Percentiles rank a stretch among this genome's conserved stretches.
Conservation (phyloP, 1,140 invertebrate species). For the Trachelipus rathkii region DNA sequence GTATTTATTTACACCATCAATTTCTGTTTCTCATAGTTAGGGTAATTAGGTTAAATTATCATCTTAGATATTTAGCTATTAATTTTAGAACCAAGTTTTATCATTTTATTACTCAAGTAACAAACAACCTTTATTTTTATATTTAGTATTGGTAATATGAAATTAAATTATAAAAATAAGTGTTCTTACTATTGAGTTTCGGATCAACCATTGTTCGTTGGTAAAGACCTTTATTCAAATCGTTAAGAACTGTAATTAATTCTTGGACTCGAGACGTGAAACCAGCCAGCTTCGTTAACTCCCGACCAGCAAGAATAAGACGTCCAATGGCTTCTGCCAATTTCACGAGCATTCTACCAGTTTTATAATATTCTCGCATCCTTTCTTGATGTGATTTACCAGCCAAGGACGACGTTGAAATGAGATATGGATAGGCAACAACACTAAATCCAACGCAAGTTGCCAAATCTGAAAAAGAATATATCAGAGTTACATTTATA, state of each 20-base stretch:
- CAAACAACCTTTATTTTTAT: too few relatives aligned
- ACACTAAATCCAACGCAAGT: constrained; percentile 91
- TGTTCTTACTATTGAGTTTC: constrained; percentile 19
- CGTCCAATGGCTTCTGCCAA: constrained; percentile 94
- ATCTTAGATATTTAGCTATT: too few relatives aligned
- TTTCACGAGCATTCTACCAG: constrained; percentile 93
- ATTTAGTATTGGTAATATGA: too few relatives aligned
- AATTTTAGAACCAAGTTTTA: too few relatives aligned
- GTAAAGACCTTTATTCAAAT: constrained; percentile 81
- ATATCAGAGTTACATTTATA: too few relatives aligned
- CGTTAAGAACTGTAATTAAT: constrained; percentile 79
- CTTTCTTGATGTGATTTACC: constrained; percentile 60
- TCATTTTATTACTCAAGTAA: too few relatives aligned
- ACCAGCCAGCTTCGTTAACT: constrained; percentile 87
- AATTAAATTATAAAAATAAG: background rate
- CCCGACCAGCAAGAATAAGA: constrained; percentile 85
- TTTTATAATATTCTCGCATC: constrained; percentile 85
- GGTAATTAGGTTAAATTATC: too few relatives aligned
- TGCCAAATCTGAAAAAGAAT: constrained; percentile 71
- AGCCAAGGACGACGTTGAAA: constrained; percentile 62
- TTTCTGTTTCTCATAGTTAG: too few relatives aligned
- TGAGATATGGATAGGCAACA: constrained; percentile 89
- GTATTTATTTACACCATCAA: too few relatives aligned
- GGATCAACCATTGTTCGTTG: constrained; percentile 73
- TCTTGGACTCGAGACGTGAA: constrained; percentile 86